phyloP scores from a whole-genome alignment of 64 coral and sea anemone genomes.

The Stichodactyla helianthus region DNA sequence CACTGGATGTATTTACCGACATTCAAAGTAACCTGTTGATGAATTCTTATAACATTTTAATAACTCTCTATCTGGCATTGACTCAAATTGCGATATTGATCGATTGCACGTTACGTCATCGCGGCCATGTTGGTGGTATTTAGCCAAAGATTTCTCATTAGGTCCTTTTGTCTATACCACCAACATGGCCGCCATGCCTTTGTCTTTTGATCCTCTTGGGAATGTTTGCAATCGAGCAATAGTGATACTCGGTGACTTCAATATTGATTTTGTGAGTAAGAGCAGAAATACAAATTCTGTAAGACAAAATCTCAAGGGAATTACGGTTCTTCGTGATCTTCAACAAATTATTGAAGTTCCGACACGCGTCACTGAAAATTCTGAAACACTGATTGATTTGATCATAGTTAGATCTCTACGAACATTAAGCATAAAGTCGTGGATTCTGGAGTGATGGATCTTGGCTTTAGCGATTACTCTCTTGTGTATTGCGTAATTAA shows the following conservation, averaged over 20 bases:
- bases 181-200: too few relatives aligned
- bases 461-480: neutral
- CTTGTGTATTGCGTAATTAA: constrained; percentile 27
- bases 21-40: neutral
- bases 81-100: neutral
- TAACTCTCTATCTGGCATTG: neutral
- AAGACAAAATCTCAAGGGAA: neutral
- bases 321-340: neutral
- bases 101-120: too few relatives aligned
- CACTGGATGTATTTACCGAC: neutral
- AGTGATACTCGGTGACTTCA: neutral
- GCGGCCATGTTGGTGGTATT: too few relatives aligned
- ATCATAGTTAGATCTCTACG: too few relatives aligned
- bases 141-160: too few relatives aligned
- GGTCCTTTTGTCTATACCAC: too few relatives aligned
- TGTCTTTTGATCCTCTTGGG: too few relatives aligned
- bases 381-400: neutral
- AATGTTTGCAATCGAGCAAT: too few relatives aligned
- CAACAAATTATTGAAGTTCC: neutral
- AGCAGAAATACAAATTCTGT: neutral
- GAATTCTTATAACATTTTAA: neutral
- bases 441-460: neutral
- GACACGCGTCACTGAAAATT: neutral
- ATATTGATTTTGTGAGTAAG: neutral
- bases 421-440: neutral